Base-by-base conservation (phyloP, 1,140 invertebrate genomes). In the Magallana ariakensis region DNA sequence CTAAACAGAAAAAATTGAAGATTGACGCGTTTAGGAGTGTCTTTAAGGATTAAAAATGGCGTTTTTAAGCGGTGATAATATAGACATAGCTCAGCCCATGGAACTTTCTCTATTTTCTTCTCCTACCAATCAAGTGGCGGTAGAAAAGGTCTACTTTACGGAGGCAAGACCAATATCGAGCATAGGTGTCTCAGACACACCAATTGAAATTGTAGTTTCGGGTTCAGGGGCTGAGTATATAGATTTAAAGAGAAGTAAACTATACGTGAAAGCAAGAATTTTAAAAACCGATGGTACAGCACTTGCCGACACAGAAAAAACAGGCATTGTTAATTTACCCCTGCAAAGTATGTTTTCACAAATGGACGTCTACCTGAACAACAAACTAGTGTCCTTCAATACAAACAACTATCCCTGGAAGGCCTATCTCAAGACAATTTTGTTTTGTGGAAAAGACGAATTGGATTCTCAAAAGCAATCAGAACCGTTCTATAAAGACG, bases 291-390 rank as follows among this genome's bases (percentile, higher is more conserved):
- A 90, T 55, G 87, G 89, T 2, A 87, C 70, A 10, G 22, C 82
- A 15, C 19, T 90, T 13, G 75, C 62, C 8, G 46, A 15, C 19
- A 16, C 87, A 11, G 87, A 88, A 83, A 80, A 90, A 53, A 83
- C 66, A 16, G 83, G 75, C 2, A 85, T 87, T n/a, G 70, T 90
- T 1, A 90, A 90, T 82, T 58, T 85, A 33, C 87, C 83, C 5
- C 13, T 88, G 26, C 89, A 88, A n/a, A 85, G 56, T 75, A 75
- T 88, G 60, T 86, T 81, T 55, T 87, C 85, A 4, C 89, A 90
- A 22, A 82, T 90, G 26, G 89, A 90, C 80, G 55, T 87, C n/a
- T 85, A 83, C 33, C 55, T 90, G 80, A 90, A 90, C 75, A 84
- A 83, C n/a, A 89, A 87, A 82, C 26, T 90, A 1, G 86, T 90